Conservation (phyloP, 2,888 invertebrate species). For the Nomada ferruginata region DNA sequence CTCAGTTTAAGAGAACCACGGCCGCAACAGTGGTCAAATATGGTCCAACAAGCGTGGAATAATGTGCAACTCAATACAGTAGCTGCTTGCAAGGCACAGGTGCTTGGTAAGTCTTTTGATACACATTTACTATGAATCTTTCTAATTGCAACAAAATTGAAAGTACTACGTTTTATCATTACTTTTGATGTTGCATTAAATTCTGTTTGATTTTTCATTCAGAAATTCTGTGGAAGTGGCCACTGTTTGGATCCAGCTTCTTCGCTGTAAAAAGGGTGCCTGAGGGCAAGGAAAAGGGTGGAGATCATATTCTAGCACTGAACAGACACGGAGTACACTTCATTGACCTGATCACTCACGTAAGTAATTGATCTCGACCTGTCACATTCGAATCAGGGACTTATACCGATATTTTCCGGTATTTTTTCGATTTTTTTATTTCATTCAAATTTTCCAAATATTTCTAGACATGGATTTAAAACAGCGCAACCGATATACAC, state of each 20-base stretch:
- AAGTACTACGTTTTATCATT: too few relatives aligned
- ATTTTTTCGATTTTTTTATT: too few relatives aligned
- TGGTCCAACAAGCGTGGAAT: constrained; percentile 95
- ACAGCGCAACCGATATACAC: too few relatives aligned
- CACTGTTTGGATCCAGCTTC: constrained; percentile 98
- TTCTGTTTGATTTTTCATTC: constrained; percentile 72
- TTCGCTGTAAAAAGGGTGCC: constrained; percentile 95
- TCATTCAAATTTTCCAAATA: too few relatives aligned
- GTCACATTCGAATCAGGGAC: too few relatives aligned
- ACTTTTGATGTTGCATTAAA: not conserved
- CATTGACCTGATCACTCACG: constrained; percentile 95
- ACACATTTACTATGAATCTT: not conserved
- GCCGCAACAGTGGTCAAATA: constrained; percentile 95
- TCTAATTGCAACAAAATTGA: too few relatives aligned
- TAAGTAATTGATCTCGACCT: constrained; percentile 70
- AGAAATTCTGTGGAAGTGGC: constrained; percentile 97
- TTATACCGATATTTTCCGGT: too few relatives aligned
- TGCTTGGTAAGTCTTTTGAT: constrained; percentile 84
- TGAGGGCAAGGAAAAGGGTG: constrained; percentile 87
- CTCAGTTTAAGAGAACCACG: constrained; percentile 93
- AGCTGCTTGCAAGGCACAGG: constrained; percentile 93
- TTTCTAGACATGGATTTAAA: too few relatives aligned
- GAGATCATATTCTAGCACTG: constrained; percentile 95
- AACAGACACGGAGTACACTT: constrained; percentile 97
- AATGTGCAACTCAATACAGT: constrained; percentile 91